Evolutionary conservation across 1,140 invertebrate species (phyloP), one percentile per base, ranked within the genome.

Genomic region (Plodia interpunctella): DNA sequence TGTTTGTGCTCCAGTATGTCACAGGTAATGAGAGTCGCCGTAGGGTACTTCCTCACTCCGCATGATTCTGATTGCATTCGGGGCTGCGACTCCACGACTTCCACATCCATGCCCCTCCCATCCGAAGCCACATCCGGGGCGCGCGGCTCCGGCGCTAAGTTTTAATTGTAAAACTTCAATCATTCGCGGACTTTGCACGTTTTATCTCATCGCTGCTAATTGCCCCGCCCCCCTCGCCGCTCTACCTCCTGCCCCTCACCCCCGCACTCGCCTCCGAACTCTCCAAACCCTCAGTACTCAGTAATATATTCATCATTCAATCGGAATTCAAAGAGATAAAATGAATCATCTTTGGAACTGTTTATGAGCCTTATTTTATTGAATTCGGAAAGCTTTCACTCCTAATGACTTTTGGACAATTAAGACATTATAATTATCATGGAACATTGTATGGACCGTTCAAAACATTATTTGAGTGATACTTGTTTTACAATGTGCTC

Each of bases 151-250:
- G 8, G 13, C 20, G 49, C 19, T 49, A 62, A 62, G 30, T 66
- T 66, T 66, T 66, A 62, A 66, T 66, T 62, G 64, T 66, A 62
- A 62, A 66, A 66, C 60, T 66, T 62, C 53, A 62, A 62, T 62
- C 53, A 62, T 59, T 66, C 56, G 56, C 49, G 59, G 53, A 62
- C 59, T 62, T 59, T 53, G 44, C 63, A 61, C 53, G 56, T 59
- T 66, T 62, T 66, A 62, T 62, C 64, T 62, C 64, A 58, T 59
- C 59, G 35, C 59, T 49, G 35, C 57, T 66, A 62, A 66, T 57
- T 59, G 60, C 52, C 59, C 15, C 57, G 32, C 57, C 30, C 55
- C 49, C 30, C 15, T 15, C 56, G 28, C 51, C 25, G 0, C 35
- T 28, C 35, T 21, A n/a, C n/a, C n/a, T n/a, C n/a, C 38, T 1